Conservation (phyloP, 64 coral and sea anemone species). For the Cladopsammia gracilis region DNA sequence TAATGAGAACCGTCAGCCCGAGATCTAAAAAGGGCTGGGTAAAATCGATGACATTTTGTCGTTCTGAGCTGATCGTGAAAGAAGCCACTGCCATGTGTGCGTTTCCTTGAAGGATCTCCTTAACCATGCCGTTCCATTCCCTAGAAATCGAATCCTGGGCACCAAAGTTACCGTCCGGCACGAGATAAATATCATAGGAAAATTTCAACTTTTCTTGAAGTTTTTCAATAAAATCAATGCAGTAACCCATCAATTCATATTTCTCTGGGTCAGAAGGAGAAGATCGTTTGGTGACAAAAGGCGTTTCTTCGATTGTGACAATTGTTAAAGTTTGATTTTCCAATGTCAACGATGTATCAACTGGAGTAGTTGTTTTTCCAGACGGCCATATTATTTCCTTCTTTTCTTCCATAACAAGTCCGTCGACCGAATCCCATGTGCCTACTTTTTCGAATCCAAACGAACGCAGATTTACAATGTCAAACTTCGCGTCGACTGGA, state of each 20-base stretch:
- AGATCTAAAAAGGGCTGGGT: slow-evolving; percentile 85
- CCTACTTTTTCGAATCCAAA: slow-evolving; percentile 84
- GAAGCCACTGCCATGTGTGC: slow-evolving; percentile 71
- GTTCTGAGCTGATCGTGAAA: slow-evolving; percentile 84
- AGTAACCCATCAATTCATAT: slow-evolving; percentile 61
- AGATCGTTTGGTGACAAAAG: slow-evolving; percentile 50
- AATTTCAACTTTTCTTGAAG: slow-evolving; percentile 71
- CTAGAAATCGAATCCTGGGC: slow-evolving; percentile 57
- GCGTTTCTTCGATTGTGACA: slow-evolving; percentile 74
- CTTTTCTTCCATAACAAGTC: slow-evolving; percentile 69
- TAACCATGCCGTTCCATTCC: slow-evolving; percentile 91
- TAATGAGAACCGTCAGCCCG: slow-evolving; percentile 73
- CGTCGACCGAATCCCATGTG: slow-evolving; percentile 44
- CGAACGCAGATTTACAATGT: slow-evolving; percentile 82
- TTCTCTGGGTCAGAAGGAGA: background rate
- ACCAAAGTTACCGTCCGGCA: slow-evolving; percentile 74
- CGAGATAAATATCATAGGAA: slow-evolving; percentile 79
- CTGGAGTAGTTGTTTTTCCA: slow-evolving; percentile 43
- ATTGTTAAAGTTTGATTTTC: slow-evolving; percentile 73
- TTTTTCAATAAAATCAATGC: slow-evolving; percentile 75
- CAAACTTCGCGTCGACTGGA: slow-evolving; percentile 68
- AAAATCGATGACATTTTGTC: slow-evolving; percentile 84
- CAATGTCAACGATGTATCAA: slow-evolving; percentile 67
- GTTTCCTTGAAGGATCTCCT: slow-evolving; percentile 72
- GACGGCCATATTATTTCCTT: slow-evolving; percentile 89